phyloP scores from a whole-genome alignment of 1,140 invertebrate species.

The Drosophila setifemur region DNA sequence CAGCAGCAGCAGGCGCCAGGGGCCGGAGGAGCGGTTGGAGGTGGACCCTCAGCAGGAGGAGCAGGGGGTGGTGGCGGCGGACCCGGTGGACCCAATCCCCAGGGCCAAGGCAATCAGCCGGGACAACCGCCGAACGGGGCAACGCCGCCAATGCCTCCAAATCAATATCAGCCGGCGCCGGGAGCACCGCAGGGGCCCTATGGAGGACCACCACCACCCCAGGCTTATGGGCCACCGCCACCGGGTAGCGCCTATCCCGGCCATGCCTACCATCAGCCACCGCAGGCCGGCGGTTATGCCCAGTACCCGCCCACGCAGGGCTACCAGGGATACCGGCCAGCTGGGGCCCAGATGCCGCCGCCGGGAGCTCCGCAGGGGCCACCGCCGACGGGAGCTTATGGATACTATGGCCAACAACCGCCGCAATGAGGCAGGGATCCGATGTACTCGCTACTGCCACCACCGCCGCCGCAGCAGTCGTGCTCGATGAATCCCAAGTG shows the following conservation, averaged over 20 bases:
- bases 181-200: constrained; percentile 67
- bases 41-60: constrained; percentile 19
- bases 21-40: constrained; percentile 3
- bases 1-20: constrained; percentile 47
- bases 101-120: constrained; percentile 38
- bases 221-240: constrained; percentile 74
- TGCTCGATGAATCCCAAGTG: not conserved
- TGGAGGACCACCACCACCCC: constrained; percentile 71
- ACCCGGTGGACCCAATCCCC: constrained; percentile 43
- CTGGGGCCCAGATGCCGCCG: constrained; percentile 80
- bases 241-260: constrained; percentile 76
- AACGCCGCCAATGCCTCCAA: constrained; percentile 70
- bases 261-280: constrained; percentile 78
- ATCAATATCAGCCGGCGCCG: constrained; percentile 79
- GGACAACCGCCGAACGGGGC: constrained; percentile 64
- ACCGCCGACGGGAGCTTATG: constrained; percentile 80
- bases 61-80: not conserved
- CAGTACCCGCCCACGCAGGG: constrained; percentile 80
- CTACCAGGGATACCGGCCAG: constrained; percentile 75
- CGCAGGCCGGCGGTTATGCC: constrained; percentile 69
- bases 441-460: constrained; percentile 1
- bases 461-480: constrained; percentile 4
- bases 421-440: constrained; percentile 60
- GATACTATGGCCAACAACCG: constrained; percentile 76
- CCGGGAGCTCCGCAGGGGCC: constrained; percentile 77